These are phyloP conservation scores for Arenaria interpres DNA, from an alignment of 2,113 vertebrate species.

Conservation along the genomic window DNA sequence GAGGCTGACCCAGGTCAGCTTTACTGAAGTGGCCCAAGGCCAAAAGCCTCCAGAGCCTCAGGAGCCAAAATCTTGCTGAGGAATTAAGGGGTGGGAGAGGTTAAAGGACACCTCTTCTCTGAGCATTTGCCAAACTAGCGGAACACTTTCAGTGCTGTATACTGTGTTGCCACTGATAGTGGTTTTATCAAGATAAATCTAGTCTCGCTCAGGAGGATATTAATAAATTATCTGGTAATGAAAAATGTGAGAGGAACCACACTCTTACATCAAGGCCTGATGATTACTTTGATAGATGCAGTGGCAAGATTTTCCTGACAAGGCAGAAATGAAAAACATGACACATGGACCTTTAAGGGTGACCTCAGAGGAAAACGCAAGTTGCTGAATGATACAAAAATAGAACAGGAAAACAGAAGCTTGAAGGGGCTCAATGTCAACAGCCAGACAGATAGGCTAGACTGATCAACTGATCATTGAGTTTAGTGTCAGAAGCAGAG, in stretches of 20 bases:
- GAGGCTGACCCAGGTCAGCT: conserved; percentile 1
- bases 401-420: conserved; percentile 69
- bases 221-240: conserved; percentile 89
- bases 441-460: conserved; percentile 70
- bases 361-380: conserved; percentile 80
- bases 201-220: conserved; percentile 81
- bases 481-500: conserved; percentile 30
- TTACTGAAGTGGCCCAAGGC: conserved; percentile 54
- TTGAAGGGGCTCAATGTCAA: conserved; percentile 63
- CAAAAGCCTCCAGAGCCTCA: neutral
- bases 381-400: conserved; percentile 77
- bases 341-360: conserved; percentile 79
- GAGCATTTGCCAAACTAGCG: neutral
- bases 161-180: conserved; percentile 63
- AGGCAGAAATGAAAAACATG: conserved; percentile 87
- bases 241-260: conserved; percentile 84
- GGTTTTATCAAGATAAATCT: conserved; percentile 85
- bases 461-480: conserved; percentile 65
- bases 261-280: conserved; percentile 79
- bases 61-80: conserved; percentile 28
- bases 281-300: conserved; percentile 88
- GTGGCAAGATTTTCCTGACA: conserved; percentile 81
- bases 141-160: conserved; percentile 43
- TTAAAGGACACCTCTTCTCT: conserved; percentile 34
- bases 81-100: conserved; percentile 63